Evolutionary conservation across 2,113 vertebrate genomes (phyloP).

Genomic region (Vicugna pacos): DNA sequence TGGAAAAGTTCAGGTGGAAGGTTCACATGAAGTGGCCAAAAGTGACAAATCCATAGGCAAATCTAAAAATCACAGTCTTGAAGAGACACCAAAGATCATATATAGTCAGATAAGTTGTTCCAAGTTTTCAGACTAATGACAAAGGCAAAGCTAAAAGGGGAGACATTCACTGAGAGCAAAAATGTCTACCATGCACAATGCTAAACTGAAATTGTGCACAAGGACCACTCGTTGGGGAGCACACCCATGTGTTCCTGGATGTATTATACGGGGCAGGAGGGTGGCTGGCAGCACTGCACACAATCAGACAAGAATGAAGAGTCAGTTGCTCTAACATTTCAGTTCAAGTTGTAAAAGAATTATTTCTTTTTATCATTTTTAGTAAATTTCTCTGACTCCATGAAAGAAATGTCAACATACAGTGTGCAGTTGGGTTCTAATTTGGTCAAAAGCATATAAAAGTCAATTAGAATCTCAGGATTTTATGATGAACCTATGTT

Average conservation of each 20-base stretch:
- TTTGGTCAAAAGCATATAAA: neutral
- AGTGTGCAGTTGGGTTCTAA: neutral
- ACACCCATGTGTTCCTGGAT: fast-evolving
- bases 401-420: neutral
- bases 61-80: neutral
- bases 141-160: neutral
- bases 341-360: neutral
- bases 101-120: neutral
- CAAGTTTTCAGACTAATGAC: neutral
- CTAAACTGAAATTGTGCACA: neutral
- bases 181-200: too few species aligned
- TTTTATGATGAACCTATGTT: neutral
- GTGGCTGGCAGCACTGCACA: too few species aligned
- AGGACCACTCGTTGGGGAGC: too few species aligned
- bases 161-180: neutral
- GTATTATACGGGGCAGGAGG: neutral
- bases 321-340: neutral
- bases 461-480: neutral
- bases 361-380: neutral
- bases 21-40: neutral
- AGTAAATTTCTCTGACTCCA: neutral
- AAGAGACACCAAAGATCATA: neutral
- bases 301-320: neutral
- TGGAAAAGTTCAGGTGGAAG: neutral
- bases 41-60: neutral